phyloP scores from a whole-genome alignment of 2,113 vertebrate species.

The Myxocyprinus asiaticus region DNA sequence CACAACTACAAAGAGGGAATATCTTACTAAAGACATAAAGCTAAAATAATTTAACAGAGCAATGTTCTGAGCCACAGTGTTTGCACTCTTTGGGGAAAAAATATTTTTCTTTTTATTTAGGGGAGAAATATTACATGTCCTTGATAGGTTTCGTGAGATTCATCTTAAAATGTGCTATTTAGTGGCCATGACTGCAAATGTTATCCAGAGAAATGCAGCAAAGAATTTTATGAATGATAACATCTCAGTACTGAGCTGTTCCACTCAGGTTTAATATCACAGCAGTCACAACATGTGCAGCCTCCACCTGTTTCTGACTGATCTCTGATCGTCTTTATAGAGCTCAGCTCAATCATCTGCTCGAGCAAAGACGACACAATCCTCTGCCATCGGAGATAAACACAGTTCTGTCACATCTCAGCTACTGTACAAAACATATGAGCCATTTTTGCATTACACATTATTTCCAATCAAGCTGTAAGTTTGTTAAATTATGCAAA shows the following conservation, averaged over 20 bases:
- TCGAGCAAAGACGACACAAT: neutral
- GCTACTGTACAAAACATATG: neutral
- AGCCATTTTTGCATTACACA: no score
- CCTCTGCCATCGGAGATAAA: neutral
- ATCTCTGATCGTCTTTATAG: conserved; percentile 27
- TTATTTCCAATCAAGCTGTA: no score
- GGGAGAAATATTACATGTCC: no score
- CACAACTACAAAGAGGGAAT: neutral
- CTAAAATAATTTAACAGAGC: neutral
- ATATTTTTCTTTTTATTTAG: no score
- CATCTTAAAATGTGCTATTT: no score
- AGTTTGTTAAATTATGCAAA: no score
- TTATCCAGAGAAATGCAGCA: no score
- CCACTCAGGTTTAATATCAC: conserved; percentile 16
- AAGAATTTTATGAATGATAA: no score
- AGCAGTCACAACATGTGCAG: conserved; percentile 18
- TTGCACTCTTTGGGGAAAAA: no score
- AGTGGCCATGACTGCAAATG: no score
- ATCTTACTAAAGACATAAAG: neutral
- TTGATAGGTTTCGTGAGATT: no score
- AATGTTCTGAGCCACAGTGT: neutral
- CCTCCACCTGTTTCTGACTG: conserved; percentile 34
- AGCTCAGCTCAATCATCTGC: neutral
- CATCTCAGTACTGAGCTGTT: neutral
- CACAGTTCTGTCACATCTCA: neutral